Percentiles rank a stretch among this genome's conserved stretches.
Conservation (phyloP, 2,888 invertebrate species). For the Tenthredo notha region DNA sequence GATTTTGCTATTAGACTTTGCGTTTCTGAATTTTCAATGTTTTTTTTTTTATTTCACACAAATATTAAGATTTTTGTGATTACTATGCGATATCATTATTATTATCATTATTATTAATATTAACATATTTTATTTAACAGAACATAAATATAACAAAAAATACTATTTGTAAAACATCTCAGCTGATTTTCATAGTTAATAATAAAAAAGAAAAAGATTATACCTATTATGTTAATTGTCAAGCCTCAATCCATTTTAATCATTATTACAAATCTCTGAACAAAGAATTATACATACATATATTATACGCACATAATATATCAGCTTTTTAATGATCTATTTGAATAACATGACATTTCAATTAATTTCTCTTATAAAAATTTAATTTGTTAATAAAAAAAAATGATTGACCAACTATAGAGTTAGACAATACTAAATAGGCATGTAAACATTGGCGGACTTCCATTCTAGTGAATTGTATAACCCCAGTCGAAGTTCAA, state of each 20-base stretch:
- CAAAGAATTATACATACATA: background rate
- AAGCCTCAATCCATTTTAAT: background rate
- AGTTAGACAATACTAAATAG: background rate
- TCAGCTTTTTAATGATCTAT: background rate
- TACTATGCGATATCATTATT: background rate
- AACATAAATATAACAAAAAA: background rate
- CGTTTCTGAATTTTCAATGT: background rate
- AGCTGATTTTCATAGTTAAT: constrained; percentile 23
- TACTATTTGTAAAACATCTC: constrained; percentile 26
- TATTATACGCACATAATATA: background rate
- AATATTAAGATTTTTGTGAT: constrained; percentile 8
- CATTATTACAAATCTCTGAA: background rate
- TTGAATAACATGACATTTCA: background rate
- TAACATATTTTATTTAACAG: constrained; percentile 37
- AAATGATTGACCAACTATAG: background rate
- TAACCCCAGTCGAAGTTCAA: background rate
- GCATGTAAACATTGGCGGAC: background rate
- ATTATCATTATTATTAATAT: constrained; percentile 28
- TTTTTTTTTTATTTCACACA: constrained; percentile 1
- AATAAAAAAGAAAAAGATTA: background rate
- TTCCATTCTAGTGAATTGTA: background rate
- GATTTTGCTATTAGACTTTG: constrained; percentile 40
- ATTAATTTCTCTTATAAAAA: too few relatives aligned
- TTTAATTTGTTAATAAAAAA: too few relatives aligned
- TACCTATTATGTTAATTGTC: background rate